phyloP scores from a whole-genome alignment of 2,797 vertebrate species.

The Mormyrus proboscirostris region DNA sequence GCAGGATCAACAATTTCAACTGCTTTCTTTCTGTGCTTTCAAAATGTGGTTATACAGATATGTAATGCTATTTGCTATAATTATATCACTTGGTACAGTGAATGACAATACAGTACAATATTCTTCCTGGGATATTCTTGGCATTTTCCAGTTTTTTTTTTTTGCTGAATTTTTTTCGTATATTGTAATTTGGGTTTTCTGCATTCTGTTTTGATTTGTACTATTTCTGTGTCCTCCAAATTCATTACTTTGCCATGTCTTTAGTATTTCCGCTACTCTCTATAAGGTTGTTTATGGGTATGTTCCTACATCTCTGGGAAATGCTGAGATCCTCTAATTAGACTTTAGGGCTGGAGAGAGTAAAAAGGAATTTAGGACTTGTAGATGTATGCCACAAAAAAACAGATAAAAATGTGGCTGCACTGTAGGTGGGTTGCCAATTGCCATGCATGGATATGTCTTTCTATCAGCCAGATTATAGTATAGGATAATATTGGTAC shows the following conservation, averaged over 20 bases:
- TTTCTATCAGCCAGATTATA: neutral
- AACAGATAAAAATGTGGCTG: conserved; percentile 23
- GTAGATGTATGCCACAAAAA: conserved; percentile 20
- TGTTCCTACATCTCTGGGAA: conserved; percentile 35
- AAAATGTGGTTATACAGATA: neutral
- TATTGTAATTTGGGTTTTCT: neutral
- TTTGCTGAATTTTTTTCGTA: neutral
- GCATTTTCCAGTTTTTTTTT: neutral
- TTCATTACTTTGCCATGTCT: conserved; percentile 18
- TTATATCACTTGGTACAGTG: neutral
- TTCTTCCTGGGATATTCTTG: neutral
- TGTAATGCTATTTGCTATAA: neutral
- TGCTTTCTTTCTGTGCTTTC: neutral
- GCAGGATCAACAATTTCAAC: neutral
- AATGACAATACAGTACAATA: neutral
- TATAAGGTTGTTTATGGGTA: conserved; percentile 49
- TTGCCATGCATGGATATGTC: neutral
- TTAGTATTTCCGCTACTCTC: conserved; percentile 45
- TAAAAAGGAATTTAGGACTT: conserved; percentile 32
- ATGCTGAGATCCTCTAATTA: conserved; percentile 42
- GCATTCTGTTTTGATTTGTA: neutral
- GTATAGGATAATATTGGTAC: neutral
- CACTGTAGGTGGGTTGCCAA: neutral
- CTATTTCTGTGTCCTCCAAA: neutral
- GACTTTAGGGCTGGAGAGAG: conserved; percentile 29